phyloP scores from a whole-genome alignment of 2,113 vertebrate species.

The Cryptotis parvus region DNA sequence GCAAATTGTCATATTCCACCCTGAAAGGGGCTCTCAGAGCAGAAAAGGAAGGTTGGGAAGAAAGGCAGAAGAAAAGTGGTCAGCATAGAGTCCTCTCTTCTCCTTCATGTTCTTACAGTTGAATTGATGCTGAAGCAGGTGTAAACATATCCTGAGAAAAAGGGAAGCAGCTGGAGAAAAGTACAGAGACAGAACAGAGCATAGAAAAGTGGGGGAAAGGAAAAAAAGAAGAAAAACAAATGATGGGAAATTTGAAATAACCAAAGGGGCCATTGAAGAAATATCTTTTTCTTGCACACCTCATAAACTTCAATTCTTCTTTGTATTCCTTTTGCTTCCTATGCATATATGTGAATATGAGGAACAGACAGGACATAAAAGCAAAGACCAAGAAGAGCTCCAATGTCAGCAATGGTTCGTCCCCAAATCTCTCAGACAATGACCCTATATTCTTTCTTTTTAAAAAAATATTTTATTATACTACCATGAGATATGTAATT shows the following conservation, averaged over 20 bases:
- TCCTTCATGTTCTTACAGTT: no score
- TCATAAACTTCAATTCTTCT: not conserved
- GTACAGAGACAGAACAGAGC: no score
- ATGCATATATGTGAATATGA: rapidly evolving
- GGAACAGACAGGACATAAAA: not conserved
- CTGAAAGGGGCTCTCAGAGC: not conserved
- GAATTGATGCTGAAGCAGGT: not conserved
- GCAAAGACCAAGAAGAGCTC: not conserved
- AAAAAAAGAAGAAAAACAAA: no score
- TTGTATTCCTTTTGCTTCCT: not conserved
- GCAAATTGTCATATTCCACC: no score
- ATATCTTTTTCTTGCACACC: not conserved
- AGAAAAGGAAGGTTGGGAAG: not conserved
- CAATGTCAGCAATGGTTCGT: not conserved
- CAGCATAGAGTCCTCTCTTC: no score
- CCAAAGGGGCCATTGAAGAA: not conserved
- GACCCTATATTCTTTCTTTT: no score
- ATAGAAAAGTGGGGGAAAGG: no score
- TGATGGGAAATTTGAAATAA: not conserved
- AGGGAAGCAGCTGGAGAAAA: not conserved
- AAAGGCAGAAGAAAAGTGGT: no score
- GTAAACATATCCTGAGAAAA: not conserved
- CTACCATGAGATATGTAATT: no score
- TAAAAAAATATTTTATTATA: no score
- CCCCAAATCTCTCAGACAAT: not conserved